Evolutionary conservation across 2,797 vertebrate genomes (phyloP).

Genomic region (Gephyroberyx darwinii): DNA sequence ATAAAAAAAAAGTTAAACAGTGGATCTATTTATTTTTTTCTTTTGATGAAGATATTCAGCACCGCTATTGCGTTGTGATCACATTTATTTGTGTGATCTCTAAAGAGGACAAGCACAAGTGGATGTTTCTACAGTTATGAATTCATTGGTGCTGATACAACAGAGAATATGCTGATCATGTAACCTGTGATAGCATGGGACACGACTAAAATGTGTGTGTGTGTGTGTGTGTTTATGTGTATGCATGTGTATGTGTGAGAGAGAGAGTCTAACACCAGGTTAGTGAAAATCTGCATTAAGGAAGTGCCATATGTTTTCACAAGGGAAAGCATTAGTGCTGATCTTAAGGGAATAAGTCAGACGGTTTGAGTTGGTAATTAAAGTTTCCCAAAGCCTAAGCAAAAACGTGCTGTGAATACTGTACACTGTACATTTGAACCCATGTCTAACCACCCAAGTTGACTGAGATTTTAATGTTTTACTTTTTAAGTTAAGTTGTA

Average conservation of each 20-base stretch:
- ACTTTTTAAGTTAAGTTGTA: conserved; percentile 12
- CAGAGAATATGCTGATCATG: conserved; percentile 50
- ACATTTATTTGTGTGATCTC: conserved; percentile 45
- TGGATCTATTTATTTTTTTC: conserved; percentile 18
- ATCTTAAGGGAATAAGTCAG: conserved; percentile 51
- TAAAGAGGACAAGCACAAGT: conserved; percentile 48
- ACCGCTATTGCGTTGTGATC: conserved; percentile 32
- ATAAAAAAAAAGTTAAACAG: conserved; percentile 39
- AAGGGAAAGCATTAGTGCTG: conserved; percentile 56
- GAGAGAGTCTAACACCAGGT: conserved; percentile 11
- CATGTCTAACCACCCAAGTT: conserved; percentile 15
- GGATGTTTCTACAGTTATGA: conserved; percentile 44
- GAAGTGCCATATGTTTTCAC: conserved; percentile 59
- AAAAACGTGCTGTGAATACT: conserved; percentile 54
- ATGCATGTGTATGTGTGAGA: not conserved
- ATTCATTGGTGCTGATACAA: conserved; percentile 57
- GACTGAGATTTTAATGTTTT: conserved; percentile 14
- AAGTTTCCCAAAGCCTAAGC: conserved; percentile 62
- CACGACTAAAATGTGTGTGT: conserved; percentile 5
- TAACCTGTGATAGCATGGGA: conserved; percentile 31
- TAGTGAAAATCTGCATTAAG: conserved; percentile 47
- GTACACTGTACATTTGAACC: conserved; percentile 28
- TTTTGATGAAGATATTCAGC: conserved; percentile 43
- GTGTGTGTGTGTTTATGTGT: conserved; percentile 4
- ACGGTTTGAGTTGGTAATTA: conserved; percentile 63